Conservation (phyloP, 2,888 invertebrate genomes). For the Myopa tessellatipennis region DNA sequence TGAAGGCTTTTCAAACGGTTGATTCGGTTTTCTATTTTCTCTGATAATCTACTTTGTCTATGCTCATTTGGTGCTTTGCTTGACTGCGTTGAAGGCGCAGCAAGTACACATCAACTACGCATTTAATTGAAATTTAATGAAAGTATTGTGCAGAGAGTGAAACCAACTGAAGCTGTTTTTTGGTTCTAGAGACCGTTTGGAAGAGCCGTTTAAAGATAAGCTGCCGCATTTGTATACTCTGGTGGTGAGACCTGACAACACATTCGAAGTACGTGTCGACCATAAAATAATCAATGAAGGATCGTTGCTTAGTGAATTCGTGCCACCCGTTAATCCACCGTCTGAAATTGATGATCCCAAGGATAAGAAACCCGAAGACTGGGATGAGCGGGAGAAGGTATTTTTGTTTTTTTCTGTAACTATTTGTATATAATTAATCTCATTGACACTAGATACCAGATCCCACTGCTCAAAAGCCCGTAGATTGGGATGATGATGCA, state of each 20-base stretch:
- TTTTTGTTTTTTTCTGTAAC: background rate
- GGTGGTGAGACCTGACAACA: conserved; percentile 82
- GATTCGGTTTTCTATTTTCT: background rate
- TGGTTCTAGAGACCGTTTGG: conserved; percentile 75
- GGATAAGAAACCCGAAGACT: conserved; percentile 87
- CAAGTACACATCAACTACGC: background rate
- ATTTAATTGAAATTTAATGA: conserved; percentile 14
- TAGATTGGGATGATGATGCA: conserved; percentile 96
- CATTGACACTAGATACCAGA: conserved; percentile 77
- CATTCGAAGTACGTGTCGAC: conserved; percentile 85
- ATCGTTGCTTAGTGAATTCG: conserved; percentile 87
- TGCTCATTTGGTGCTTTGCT: conserved; percentile 4
- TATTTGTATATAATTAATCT: background rate
- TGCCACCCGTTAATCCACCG: conserved; percentile 94
- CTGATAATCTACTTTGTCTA: conserved; percentile 13
- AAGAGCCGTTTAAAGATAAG: conserved; percentile 91
- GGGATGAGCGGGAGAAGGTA: conserved; percentile 92
- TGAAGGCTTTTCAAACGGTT: background rate
- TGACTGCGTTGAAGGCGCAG: background rate
- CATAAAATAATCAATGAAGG: conserved; percentile 86
- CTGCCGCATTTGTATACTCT: conserved; percentile 89
- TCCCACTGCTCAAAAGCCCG: conserved; percentile 88
- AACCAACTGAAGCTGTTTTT: background rate
- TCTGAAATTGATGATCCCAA: conserved; percentile 92
- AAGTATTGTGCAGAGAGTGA: background rate